These are phyloP conservation scores for Drosophila infuscata DNA, from an alignment of 2,888 invertebrate species.

Conservation along the genomic window DNA sequence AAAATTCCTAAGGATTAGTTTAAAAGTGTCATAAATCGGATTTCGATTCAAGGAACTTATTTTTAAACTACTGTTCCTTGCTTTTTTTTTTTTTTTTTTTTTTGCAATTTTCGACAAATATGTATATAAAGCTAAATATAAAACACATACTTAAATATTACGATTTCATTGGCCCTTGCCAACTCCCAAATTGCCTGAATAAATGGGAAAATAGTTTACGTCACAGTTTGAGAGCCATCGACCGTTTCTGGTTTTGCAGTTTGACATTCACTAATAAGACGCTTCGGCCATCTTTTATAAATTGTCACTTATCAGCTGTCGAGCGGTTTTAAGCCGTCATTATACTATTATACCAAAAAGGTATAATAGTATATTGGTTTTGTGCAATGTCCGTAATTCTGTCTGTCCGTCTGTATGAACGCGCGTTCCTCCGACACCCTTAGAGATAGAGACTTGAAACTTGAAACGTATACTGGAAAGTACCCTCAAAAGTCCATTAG, in stretches of 20 bases:
- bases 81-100: background rate
- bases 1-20: background rate
- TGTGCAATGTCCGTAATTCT: too few relatives aligned
- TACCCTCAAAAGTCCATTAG: too few relatives aligned
- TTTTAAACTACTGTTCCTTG: background rate
- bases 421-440: too few relatives aligned
- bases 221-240: background rate
- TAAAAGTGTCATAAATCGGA: conserved; percentile 2
- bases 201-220: background rate
- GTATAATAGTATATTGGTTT: too few relatives aligned
- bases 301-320: background rate
- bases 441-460: too few relatives aligned
- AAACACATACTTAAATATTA: background rate
- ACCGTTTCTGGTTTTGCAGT: background rate
- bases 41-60: background rate
- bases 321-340: background rate
- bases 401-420: too few relatives aligned
- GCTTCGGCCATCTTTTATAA: background rate
- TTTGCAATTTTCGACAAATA: background rate
- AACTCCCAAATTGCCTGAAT: background rate
- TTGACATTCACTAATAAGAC: background rate
- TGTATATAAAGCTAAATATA: background rate
- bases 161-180: background rate
- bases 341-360: too few relatives aligned
- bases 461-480: too few relatives aligned